Evolutionary conservation across 2,888 invertebrate species (phyloP).

Genomic region (Flexamia atlantica): DNA sequence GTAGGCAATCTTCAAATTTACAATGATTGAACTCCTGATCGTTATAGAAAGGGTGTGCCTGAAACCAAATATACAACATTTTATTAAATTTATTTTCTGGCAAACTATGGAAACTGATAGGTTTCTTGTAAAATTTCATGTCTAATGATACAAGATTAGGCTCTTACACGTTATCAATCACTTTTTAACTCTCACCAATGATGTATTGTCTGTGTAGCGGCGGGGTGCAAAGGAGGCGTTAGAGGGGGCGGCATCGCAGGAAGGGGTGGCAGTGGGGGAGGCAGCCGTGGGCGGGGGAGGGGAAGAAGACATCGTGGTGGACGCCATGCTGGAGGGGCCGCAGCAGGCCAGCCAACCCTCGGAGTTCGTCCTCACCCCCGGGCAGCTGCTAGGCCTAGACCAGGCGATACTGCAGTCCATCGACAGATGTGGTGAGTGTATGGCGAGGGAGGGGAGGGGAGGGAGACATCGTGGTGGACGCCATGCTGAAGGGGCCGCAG

Average conservation of each 20-base stretch:
- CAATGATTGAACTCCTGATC: no score
- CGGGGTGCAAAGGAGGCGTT: slow-evolving; percentile 80
- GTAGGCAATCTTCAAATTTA: no score
- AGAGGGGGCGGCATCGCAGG: slow-evolving; percentile 77
- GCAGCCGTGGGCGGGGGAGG: slow-evolving; percentile 72
- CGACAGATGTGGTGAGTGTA: slow-evolving; percentile 86
- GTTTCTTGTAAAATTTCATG: no score
- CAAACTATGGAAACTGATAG: no score
- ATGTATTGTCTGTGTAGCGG: slow-evolving; percentile 73
- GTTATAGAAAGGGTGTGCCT: no score
- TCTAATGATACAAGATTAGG: no score
- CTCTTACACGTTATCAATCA: no score
- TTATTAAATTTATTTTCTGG: no score
- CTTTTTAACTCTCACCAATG: no score
- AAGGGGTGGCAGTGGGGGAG: slow-evolving; percentile 72
- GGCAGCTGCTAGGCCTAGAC: slow-evolving; percentile 91
- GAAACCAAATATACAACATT: no score
- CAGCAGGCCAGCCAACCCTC: slow-evolving; percentile 74
- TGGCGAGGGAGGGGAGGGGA: slow-evolving; percentile 74
- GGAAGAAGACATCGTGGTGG: slow-evolving; percentile 87
- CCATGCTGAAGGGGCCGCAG: slow-evolving; percentile 73
- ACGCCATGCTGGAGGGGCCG: slow-evolving; percentile 76
- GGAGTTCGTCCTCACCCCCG: slow-evolving; percentile 84
- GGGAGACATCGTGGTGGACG: slow-evolving; percentile 86
- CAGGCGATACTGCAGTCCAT: slow-evolving; percentile 95